phyloP scores from a whole-genome alignment of 2,113 vertebrate species.

The Triplophysa dalaica region DNA sequence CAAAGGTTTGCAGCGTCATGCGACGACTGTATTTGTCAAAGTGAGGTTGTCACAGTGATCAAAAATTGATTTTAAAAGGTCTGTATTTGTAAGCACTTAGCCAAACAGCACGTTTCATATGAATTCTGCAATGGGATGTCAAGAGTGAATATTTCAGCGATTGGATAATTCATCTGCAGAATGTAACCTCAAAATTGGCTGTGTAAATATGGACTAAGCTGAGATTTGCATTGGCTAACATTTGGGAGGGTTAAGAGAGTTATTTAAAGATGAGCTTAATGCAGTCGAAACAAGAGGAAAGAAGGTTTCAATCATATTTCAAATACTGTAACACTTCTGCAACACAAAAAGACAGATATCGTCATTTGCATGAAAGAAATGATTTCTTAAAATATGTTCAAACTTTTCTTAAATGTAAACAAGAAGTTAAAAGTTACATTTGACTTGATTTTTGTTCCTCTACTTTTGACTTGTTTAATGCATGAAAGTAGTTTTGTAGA shows the following conservation, averaged over 20 bases:
- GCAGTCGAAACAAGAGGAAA: slow-evolving; percentile 38
- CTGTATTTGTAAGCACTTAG: slow-evolving; percentile 40
- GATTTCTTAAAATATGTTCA: not conserved
- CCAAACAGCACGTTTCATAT: slow-evolving; percentile 45
- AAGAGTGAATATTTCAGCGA: slow-evolving; percentile 52
- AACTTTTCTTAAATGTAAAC: too few species aligned
- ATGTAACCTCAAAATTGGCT: slow-evolving; percentile 57
- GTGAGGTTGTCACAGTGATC: not conserved
- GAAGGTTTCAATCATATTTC: slow-evolving; percentile 41
- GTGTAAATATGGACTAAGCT: slow-evolving; percentile 58
- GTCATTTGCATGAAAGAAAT: not conserved
- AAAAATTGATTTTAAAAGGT: slow-evolving; percentile 22
- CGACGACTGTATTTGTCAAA: slow-evolving; percentile 1
- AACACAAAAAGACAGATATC: slow-evolving; percentile 16
- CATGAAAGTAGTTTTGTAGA: too few species aligned
- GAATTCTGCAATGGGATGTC: slow-evolving; percentile 38
- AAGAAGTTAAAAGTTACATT: too few species aligned
- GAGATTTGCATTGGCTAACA: slow-evolving; percentile 61
- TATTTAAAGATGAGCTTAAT: slow-evolving; percentile 57
- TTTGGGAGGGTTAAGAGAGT: slow-evolving; percentile 48
- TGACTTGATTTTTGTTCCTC: too few species aligned
- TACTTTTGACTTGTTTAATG: too few species aligned
- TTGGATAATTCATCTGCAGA: slow-evolving; percentile 37
- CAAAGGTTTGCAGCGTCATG: not conserved
- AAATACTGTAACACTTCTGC: slow-evolving; percentile 8